Evolutionary conservation across 1,140 invertebrate genomes (phyloP), one percentile per base, ranked within the genome.

Genomic region (Brachionus sp.): DNA sequence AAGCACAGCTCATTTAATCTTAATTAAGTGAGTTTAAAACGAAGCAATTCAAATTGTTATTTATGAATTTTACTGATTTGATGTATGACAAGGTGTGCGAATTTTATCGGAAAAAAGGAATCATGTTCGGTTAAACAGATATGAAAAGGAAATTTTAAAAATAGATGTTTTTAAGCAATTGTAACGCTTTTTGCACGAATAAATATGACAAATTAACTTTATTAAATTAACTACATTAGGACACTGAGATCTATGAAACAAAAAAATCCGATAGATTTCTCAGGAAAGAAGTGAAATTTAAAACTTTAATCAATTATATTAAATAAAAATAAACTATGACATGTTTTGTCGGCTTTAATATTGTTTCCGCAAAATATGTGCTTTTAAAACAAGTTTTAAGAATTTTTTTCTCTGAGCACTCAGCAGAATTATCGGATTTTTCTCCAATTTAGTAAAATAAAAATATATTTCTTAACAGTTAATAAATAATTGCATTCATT

Each of bases 91-190:
- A 57, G 50, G 50, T 57, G 50, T 57, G 6, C 1, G n/a, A 57
- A 25, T 57, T 57, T 57, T 57, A 57, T 57, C 50, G 50, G 50
- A 57, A 57, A 57, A 16, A 19, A 57, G 19, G 19, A 57, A 57
- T 57, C 50, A 57, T 57, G 50, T 57, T 57, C 50, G 50, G 50
- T 57, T 57, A 57, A 57, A 25, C 50, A 57, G 50, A 57, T 57
- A 57, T 19, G 50, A 57, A 57, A 57, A 57, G 50, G 50, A 57
- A 57, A 57, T 57, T 57, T 57, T 23, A 57, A 57, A 57, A 57
- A 57, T 57, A 57, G 19, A 57, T 57, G 50, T 57, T 57, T 57
- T 57, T 25, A 57, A 57, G 16, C 5, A 57, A 25, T 57, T 57
- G 16, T 23, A 16, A 7, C 50, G n/a, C 19, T 57, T 57, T 57